A percentile compares a stretch with the other conserved stretches of the same genome.
Conservation (phyloP, 2,888 invertebrate species). For the Catocala fraxini region DNA sequence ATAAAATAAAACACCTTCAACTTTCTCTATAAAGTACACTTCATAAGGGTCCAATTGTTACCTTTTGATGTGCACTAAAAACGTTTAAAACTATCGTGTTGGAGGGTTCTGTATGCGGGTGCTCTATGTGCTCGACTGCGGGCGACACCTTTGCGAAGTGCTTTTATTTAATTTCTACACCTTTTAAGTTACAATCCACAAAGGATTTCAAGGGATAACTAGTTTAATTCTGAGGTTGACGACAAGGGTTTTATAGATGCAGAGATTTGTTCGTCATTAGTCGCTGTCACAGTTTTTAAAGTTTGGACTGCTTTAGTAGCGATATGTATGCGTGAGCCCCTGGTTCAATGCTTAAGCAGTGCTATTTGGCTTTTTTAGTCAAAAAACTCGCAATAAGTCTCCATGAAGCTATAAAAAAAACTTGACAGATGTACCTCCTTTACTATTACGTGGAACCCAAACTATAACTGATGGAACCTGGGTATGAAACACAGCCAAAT, state of each 20-base stretch:
- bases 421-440: no score
- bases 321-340: no score
- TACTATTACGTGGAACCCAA: no score
- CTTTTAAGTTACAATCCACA: constrained; percentile 68
- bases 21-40: constrained; percentile 14
- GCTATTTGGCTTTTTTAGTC: no score
- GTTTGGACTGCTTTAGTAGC: no score
- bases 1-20: constrained; percentile 44
- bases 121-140: constrained; percentile 62
- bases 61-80: constrained; percentile 61
- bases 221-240: constrained; percentile 56
- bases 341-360: no score
- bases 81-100: constrained; percentile 54
- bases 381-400: no score
- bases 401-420: no score
- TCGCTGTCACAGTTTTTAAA: constrained; percentile 1
- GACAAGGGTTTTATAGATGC: constrained; percentile 19
- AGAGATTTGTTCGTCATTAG: constrained; percentile 28
- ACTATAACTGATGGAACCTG: no score
- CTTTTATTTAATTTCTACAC: constrained; percentile 81
- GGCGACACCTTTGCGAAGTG: constrained; percentile 80
- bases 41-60: constrained; percentile 56
- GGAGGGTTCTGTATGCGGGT: constrained; percentile 59
- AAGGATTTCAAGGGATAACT: constrained; percentile 63
- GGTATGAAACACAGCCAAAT: no score